These are phyloP conservation scores for Chiloscyllium punctatum DNA, from an alignment of 2,797 vertebrate species.

Conservation along the genomic window DNA sequence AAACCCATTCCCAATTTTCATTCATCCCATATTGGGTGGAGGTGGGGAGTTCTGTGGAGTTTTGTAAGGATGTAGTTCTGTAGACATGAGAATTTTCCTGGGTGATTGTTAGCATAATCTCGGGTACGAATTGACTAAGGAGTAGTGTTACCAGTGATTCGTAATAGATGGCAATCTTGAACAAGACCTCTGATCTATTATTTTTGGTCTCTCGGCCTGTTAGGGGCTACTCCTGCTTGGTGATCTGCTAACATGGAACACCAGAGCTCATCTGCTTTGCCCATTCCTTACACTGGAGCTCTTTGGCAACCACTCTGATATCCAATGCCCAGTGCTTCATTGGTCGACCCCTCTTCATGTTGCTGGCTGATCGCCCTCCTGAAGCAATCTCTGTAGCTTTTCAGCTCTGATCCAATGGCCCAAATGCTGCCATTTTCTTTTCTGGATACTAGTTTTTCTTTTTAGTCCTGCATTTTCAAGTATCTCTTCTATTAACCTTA, in stretches of 20 bases:
- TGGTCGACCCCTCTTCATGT: no score
- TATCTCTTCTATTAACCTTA: background rate
- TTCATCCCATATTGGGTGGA: background rate
- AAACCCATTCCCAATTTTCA: background rate
- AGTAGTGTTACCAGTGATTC: background rate
- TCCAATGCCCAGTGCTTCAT: no score
- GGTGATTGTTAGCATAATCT: background rate
- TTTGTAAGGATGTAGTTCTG: background rate
- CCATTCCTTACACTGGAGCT: background rate
- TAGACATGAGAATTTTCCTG: no score
- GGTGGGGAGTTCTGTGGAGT: background rate
- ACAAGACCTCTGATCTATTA: background rate
- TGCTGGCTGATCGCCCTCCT: no score
- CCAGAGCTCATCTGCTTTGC: background rate
- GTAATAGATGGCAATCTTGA: background rate
- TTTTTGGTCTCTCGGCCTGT: background rate
- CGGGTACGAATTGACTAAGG: background rate
- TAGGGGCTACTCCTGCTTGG: background rate
- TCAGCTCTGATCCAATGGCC: no score
- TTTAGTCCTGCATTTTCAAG: background rate
- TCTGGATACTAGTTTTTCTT: background rate
- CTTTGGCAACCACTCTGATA: no score
- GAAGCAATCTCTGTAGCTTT: no score
- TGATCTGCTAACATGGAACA: no score
- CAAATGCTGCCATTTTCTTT: background rate